phyloP scores from a whole-genome alignment of 2,888 invertebrate species.

The Acanthacorydalis orientalis region DNA sequence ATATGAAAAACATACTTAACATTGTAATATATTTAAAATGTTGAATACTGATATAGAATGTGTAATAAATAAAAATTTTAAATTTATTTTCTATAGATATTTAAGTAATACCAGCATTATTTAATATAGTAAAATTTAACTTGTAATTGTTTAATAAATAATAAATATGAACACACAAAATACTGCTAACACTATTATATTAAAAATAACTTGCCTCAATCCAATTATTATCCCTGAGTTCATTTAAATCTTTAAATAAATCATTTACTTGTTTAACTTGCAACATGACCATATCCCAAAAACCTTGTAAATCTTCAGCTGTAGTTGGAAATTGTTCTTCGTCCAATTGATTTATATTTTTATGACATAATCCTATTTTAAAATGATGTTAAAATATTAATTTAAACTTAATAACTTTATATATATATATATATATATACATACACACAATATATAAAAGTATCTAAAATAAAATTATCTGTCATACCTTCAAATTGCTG shows the following conservation, averaged over 20 bases:
- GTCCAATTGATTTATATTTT: constrained; percentile 44
- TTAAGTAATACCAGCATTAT: neutral
- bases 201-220: constrained; percentile 27
- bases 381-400: neutral
- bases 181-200: too few species aligned
- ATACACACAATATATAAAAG: neutral
- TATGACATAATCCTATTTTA: constrained; percentile 42
- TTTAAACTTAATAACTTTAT: too few species aligned
- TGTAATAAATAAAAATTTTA: too few species aligned
- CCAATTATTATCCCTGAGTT: constrained; percentile 49
- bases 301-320: constrained; percentile 78
- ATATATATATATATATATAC: neutral
- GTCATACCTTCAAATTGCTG: constrained; percentile 73
- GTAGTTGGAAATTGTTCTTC: constrained; percentile 81
- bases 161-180: too few species aligned
- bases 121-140: neutral
- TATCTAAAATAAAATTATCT: neutral
- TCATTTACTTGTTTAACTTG: constrained; percentile 77
- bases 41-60: neutral
- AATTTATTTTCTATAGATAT: too few species aligned
- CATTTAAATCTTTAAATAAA: constrained; percentile 52
- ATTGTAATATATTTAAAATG: neutral
- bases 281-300: constrained; percentile 95
- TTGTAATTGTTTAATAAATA: too few species aligned
- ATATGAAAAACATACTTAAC: neutral